Evolutionary conservation across 2,113 vertebrate species (phyloP), one percentile per base, ranked within the genome.

Genomic region (Esox niger): DNA sequence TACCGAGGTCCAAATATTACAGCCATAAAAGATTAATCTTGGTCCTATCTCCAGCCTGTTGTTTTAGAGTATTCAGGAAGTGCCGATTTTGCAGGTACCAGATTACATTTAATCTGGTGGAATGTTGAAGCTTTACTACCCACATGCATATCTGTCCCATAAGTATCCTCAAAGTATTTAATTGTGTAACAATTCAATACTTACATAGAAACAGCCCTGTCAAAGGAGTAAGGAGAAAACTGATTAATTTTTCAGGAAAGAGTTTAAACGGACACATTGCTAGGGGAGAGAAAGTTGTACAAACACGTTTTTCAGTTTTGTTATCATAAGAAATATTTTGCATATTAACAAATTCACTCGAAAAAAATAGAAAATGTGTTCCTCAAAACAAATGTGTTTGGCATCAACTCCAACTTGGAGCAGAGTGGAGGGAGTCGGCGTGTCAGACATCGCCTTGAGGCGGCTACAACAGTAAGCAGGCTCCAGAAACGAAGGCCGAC

Each of bases 371-470:
- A 65, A 70, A 43, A 6, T 56, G 55, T 54, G 43, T 4, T 67
- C 66, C 52, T 73, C 46, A 29, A 75, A 64, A 52, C 32, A 52
- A 78, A 68, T 76, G 62, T 76, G 74, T 33, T 46, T 79, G 31
- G 33, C 25, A 15, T 49, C 63, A 62, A n/a, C 29, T 46, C 23
- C 38, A 17, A 52, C 47, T 8, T 9, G n/a, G n/a, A 8, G 47
- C 47, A n/a, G 47, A 9, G 47, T n/a, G 21, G 21, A 30, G 58
- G 59, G 60, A 20, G 64, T 64, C 69, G 70, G 77, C 61, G 75
- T 66, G 76, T 85, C 79, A 79, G 80, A 84, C 79, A 79, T 79
- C 23, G 69, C 81, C 70, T 79, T 73, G 80, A 73, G 76, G 38
- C 38, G 17, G 38, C 38, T 43, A 15, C 38, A 43, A 43, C 79